phyloP scores from a whole-genome alignment of 2,113 vertebrate genomes.

The Nothocercus julius region DNA sequence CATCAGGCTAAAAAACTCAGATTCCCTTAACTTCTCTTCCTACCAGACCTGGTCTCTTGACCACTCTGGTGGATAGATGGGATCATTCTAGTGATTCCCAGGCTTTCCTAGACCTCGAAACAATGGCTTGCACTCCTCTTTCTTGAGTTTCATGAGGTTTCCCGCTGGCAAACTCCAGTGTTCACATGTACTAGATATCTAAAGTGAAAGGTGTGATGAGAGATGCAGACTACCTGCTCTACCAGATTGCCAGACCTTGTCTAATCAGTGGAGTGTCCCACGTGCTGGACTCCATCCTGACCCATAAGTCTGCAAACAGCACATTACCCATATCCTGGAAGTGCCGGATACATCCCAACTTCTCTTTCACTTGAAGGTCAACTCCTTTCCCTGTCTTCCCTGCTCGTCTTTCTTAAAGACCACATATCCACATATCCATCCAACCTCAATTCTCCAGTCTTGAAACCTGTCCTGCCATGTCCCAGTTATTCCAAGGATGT shows the following conservation, averaged over 20 bases:
- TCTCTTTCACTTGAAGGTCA: too few relatives aligned
- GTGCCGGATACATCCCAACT: not conserved
- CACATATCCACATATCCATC: fast-evolving
- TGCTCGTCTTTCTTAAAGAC: not conserved
- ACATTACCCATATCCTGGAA: not conserved
- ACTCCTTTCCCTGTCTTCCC: too few relatives aligned
- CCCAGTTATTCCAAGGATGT: not conserved
- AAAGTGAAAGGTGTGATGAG: not conserved
- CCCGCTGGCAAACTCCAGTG: not conserved
- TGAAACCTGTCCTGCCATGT: not conserved
- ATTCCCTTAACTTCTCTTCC: not conserved
- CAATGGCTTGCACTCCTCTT: not conserved
- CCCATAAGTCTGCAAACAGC: not conserved
- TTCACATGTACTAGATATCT: not conserved
- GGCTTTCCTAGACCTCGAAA: not conserved
- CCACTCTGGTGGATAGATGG: not conserved
- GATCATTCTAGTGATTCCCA: not conserved
- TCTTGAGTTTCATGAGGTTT: not conserved
- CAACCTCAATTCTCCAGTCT: fast-evolving
- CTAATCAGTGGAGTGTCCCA: not conserved
- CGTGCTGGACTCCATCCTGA: not conserved
- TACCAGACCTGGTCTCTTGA: not conserved
- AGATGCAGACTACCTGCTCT: not conserved
- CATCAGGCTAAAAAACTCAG: not conserved
- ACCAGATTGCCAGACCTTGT: not conserved